Base-by-base conservation (phyloP, 2,797 vertebrate genomes). In the Galagoides demidoff region DNA sequence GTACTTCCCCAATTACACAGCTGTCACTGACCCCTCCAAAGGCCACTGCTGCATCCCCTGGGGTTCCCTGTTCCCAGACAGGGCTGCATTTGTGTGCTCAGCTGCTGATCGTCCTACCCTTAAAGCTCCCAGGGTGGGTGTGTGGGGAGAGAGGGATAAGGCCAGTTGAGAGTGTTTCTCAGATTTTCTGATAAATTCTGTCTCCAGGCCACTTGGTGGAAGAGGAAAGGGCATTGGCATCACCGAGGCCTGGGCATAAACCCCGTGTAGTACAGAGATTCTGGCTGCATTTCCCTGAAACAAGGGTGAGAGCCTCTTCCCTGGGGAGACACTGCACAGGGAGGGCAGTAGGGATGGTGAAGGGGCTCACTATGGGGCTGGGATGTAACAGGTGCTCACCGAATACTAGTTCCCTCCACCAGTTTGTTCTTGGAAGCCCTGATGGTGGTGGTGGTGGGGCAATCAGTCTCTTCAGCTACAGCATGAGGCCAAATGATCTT, bases 1-100 rank as follows among this genome's bases (percentile, higher is more conserved):
- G 88, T 4, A 16, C 82, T 88, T 87, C 55, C 90, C 82, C 3
- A 2, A 83, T 88, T 61, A 34, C 79, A 25, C 85, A 68, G 52
- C 66, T 89, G 96, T 86, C 79, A 55, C 70, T 23, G 79, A 89
- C 89, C 87, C 37, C 71, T 57, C 76, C 77, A 16, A 61, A 82
- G 81, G 71, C 74, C 79, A 13, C 19, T 0, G 0, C 49, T 17
- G 49, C 37, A 3, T 9, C 34, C 34, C 73, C 61, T 45, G 0
- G 5, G 68, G 63, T 9, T 45, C 57, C n/a, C 73, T 23, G 29
- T 49, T 92, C 79, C 78, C 64, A 81, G 70, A 91, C 45, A 37
- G 37, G 45, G 29, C 64, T 17, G 22, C n/a, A 1, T 27, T 23
- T 64, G 61, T 76, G 86, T 89, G 76, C 45, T 78, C 43, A 49